A percentile compares a stretch with the other conserved stretches of the same genome.
These are phyloP conservation scores for Gastrophryne carolinensis DNA, from an alignment of 2,797 vertebrate species.

Conservation along the genomic window DNA sequence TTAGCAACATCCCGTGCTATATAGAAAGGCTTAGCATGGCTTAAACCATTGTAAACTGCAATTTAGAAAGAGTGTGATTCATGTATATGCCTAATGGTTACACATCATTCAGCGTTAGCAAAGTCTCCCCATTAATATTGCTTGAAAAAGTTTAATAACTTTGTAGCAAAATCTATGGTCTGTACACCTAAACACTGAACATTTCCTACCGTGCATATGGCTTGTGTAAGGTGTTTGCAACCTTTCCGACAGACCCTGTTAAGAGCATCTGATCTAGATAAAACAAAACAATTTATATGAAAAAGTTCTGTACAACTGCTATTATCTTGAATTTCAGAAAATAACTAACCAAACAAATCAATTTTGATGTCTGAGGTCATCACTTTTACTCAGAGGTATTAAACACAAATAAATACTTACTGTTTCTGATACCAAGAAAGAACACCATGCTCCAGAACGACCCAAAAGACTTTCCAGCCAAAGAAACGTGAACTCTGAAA, in stretches of 20 bases:
- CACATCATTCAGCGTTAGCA: too few relatives aligned
- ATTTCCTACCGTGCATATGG: slow-evolving; percentile 80
- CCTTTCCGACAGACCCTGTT: slow-evolving; percentile 79
- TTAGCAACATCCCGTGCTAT: too few relatives aligned
- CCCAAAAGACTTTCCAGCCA: slow-evolving; percentile 86
- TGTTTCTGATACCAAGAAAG: slow-evolving; percentile 87
- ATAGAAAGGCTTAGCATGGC: too few relatives aligned
- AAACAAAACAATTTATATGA: neutral
- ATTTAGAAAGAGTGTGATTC: too few relatives aligned
- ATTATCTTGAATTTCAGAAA: neutral
- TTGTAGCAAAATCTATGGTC: too few relatives aligned
- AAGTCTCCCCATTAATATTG: too few relatives aligned
- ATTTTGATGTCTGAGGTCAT: neutral
- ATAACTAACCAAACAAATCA: neutral
- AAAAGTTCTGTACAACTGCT: neutral
- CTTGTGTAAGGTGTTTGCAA: slow-evolving; percentile 80
- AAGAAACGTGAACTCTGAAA: slow-evolving; percentile 83
- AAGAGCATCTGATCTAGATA: slow-evolving; percentile 78
- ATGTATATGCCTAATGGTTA: too few relatives aligned
- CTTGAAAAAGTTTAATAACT: too few relatives aligned
- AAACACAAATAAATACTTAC: slow-evolving; percentile 69
- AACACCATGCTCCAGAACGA: slow-evolving; percentile 84
- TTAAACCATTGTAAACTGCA: too few relatives aligned
- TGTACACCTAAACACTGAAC: neutral
- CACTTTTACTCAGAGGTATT: neutral